Evolutionary conservation across 2,113 vertebrate species (phyloP).

Genomic region (Oriolus oriolus): DNA sequence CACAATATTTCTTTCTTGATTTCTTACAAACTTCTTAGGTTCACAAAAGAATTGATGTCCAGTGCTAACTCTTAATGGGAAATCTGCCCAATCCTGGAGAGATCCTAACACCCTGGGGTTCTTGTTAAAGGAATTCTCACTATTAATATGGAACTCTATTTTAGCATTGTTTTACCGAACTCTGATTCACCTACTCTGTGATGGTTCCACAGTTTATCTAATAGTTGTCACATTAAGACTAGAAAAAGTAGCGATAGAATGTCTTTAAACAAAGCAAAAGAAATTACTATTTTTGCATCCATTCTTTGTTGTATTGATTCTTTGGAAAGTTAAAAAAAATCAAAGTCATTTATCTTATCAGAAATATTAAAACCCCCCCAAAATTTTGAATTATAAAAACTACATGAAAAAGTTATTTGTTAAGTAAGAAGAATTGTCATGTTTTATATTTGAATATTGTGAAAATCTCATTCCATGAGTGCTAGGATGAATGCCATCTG

Average conservation of each 20-base stretch:
- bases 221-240: neutral
- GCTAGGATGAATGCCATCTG: conserved; percentile 19
- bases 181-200: neutral
- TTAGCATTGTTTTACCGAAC: neutral
- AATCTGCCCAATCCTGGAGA: neutral
- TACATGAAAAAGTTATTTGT: conserved; percentile 41
- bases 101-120: neutral
- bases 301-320: neutral
- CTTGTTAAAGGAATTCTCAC: neutral
- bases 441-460: conserved; percentile 44
- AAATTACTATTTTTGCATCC: neutral
- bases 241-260: neutral
- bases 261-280: neutral
- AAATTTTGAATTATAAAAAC: conserved; percentile 35
- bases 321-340: neutral
- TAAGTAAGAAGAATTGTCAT: conserved; percentile 50
- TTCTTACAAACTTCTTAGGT: neutral
- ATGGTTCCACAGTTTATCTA: neutral
- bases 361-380: neutral
- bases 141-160: neutral
- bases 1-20: neutral
- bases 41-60: neutral
- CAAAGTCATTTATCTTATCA: neutral
- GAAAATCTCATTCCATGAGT: conserved; percentile 16
- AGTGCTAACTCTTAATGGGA: neutral